phyloP scores from a whole-genome alignment of 2,113 vertebrate genomes.

The Trematocara nigrifrons region DNA sequence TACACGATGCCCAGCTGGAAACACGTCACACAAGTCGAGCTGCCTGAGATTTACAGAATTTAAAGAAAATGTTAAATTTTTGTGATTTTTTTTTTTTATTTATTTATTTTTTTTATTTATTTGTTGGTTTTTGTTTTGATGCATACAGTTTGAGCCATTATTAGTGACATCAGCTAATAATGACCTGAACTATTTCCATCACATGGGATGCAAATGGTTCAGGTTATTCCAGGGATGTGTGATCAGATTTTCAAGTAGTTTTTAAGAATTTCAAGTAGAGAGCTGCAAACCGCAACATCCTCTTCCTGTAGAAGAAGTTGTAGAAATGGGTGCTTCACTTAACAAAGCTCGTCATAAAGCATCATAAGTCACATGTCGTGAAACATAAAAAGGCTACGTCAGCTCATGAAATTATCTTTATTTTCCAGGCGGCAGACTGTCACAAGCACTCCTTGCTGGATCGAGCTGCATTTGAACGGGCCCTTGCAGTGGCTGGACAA shows the following conservation, averaged over 20 bases:
- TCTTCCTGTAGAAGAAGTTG: neutral
- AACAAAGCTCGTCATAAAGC: neutral
- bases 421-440: conserved; percentile 89
- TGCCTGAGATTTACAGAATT: too few relatives aligned
- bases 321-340: neutral
- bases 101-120: too few relatives aligned
- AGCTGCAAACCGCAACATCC: neutral
- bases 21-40: rapidly evolving
- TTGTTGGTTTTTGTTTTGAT: neutral
- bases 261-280: neutral
- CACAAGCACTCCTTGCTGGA: conserved; percentile 99
- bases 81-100: too few relatives aligned
- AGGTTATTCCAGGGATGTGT: neutral
- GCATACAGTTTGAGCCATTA: neutral
- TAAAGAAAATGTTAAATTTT: too few relatives aligned
- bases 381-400: neutral
- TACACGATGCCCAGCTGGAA: rapidly evolving
- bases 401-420: neutral
- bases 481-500: conserved; percentile 98
- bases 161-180: neutral
- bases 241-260: neutral
- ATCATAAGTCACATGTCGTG: neutral
- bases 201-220: neutral
- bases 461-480: conserved; percentile 96
- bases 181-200: neutral